phyloP scores from a whole-genome alignment of 2,113 vertebrate species.

The Onychostoma macrolepis region DNA sequence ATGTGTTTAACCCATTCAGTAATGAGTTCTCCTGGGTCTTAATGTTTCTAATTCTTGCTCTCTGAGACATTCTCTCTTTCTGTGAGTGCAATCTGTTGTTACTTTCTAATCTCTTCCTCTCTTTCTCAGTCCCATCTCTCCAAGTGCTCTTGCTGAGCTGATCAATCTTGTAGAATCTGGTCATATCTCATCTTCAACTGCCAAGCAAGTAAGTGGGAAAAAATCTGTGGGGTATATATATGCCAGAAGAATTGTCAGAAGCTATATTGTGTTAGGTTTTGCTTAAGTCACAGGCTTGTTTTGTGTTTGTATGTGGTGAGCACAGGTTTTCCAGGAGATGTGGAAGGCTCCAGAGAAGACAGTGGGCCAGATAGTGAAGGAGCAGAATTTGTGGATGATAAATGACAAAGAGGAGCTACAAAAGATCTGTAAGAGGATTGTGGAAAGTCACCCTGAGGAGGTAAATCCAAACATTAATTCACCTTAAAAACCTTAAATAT shows the following conservation, averaged over 20 bases:
- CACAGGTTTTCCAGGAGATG: constrained; percentile 80
- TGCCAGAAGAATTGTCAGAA: background rate
- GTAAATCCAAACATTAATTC: constrained; percentile 67
- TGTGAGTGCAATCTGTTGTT: background rate
- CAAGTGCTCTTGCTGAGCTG: constrained; percentile 82
- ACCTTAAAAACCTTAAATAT: background rate
- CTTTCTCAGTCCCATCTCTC: constrained; percentile 79
- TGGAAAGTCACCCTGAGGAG: constrained; percentile 83
- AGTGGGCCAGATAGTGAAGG: constrained; percentile 81
- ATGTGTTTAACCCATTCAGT: background rate
- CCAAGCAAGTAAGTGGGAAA: constrained; percentile 82
- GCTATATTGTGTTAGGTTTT: background rate
- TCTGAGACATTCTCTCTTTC: background rate
- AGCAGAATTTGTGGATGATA: constrained; percentile 83
- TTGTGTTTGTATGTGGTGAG: background rate
- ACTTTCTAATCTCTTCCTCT: constrained; percentile 36
- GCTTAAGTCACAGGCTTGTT: background rate
- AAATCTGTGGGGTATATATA: background rate
- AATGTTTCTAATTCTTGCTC: background rate
- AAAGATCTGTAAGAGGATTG: constrained; percentile 82
- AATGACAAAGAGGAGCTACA: constrained; percentile 79
- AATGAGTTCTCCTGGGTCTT: constrained; percentile 38
- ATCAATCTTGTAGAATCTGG: constrained; percentile 85
- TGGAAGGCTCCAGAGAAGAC: constrained; percentile 82
- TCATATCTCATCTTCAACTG: constrained; percentile 84